Conservation (phyloP, 2,888 invertebrate genomes). For the Tricholauxania praeusta region DNA sequence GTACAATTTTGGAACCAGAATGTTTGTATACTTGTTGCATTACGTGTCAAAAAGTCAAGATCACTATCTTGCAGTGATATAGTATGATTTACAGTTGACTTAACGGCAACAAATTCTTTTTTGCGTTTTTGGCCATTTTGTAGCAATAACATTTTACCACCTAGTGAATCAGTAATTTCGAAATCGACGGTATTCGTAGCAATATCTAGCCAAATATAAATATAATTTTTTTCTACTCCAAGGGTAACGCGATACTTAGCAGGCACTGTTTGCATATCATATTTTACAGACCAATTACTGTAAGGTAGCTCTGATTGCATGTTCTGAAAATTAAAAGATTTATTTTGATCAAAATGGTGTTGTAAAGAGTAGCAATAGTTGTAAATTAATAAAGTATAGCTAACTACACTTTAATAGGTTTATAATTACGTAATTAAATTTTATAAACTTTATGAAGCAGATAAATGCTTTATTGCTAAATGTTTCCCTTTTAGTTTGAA, state of each 20-base stretch:
- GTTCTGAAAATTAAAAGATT: constrained; percentile 55
- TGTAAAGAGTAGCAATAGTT: not conserved
- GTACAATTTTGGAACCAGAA: constrained; percentile 87
- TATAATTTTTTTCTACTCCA: constrained; percentile 62
- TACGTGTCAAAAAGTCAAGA: constrained; percentile 71
- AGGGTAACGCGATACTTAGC: constrained; percentile 75
- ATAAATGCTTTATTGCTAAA: no score
- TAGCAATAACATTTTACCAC: constrained; percentile 75
- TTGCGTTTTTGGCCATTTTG: constrained; percentile 74
- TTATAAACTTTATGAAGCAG: no score
- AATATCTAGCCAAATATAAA: constrained; percentile 61
- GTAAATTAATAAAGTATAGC: no score
- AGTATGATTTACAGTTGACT: constrained; percentile 71
- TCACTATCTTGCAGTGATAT: constrained; percentile 75
- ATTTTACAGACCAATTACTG: constrained; percentile 75
- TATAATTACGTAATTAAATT: no score
- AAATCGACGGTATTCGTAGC: constrained; percentile 67
- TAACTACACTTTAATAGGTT: no score
- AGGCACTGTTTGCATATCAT: constrained; percentile 68
- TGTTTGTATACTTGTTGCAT: constrained; percentile 72
- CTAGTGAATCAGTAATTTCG: constrained; percentile 73
- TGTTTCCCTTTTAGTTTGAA: no score
- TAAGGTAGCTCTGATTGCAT: constrained; percentile 68
- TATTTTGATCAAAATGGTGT: not conserved
- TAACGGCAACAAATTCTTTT: constrained; percentile 75